These are phyloP conservation scores for Caenorhabditis sulstoni DNA, from an alignment of 2,888 invertebrate genomes.

Conservation along the genomic window DNA sequence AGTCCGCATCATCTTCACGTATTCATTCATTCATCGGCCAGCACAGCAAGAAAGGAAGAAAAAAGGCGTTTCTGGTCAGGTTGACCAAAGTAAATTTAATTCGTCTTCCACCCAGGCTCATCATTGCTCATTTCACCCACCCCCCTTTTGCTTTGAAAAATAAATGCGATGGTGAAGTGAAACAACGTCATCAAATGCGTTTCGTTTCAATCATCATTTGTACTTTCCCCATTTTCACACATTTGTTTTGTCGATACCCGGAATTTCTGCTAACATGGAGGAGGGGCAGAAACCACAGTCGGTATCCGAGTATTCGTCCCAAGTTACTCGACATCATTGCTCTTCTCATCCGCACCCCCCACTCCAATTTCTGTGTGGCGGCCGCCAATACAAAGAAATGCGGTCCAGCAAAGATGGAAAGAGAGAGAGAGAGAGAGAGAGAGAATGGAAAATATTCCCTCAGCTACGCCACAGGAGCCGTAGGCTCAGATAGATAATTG, in stretches of 20 bases:
- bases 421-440: too few species aligned
- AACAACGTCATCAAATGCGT: too few species aligned
- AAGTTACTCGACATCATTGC: conserved; percentile 7
- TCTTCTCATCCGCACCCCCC: not conserved
- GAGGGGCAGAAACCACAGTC: not conserved
- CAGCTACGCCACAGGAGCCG: conserved; percentile 1
- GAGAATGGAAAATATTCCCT: conserved; percentile 18
- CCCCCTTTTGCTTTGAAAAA: too few species aligned
- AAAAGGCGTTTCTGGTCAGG: too few species aligned
- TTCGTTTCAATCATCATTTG: conserved; percentile 30
- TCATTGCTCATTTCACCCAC: conserved; percentile 10
- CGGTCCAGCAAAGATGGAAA: too few species aligned
- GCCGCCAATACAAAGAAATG: not conserved
- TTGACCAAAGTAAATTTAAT: conserved; percentile 46
- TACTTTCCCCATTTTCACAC: conserved; percentile 4
- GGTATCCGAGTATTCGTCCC: too few species aligned
- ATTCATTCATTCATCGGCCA: too few species aligned
- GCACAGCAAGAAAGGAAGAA: too few species aligned
- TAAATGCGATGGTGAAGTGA: too few species aligned
- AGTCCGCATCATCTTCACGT: too few species aligned
- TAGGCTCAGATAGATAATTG: conserved; percentile 28
- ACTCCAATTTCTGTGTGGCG: conserved; percentile 1
- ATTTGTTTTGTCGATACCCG: conserved; percentile 1
- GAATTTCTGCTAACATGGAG: not conserved
- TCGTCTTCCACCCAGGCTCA: not conserved